Evolutionary conservation across 2,113 vertebrate species (phyloP).

Genomic region (Brienomyrus longianalis): DNA sequence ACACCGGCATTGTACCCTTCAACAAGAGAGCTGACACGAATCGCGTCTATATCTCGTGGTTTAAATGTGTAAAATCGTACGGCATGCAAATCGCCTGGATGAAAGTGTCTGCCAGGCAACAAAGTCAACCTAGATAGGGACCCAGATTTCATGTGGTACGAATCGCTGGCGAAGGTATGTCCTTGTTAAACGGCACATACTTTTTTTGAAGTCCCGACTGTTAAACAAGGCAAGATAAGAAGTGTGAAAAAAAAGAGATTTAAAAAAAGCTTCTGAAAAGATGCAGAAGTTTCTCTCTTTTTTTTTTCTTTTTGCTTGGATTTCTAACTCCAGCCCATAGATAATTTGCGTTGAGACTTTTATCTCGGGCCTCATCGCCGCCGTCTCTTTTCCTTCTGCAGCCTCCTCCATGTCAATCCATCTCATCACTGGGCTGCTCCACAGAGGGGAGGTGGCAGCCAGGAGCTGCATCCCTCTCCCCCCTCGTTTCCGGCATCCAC

Average conservation of each 20-base stretch:
- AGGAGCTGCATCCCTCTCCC: neutral
- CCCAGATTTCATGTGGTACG: neutral
- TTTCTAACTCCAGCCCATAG: constrained; percentile 1
- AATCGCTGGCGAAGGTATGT: neutral
- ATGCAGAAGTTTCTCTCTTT: neutral
- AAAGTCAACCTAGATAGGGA: constrained; percentile 8
- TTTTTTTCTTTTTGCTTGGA: neutral
- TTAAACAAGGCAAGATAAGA: constrained; percentile 11
- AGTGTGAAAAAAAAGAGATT: neutral
- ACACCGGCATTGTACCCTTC: neutral
- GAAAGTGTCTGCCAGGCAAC: neutral
- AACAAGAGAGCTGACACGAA: neutral
- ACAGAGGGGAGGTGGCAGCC: neutral
- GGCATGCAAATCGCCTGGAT: neutral
- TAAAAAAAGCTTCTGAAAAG: constrained; percentile 1
- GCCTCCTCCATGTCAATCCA: neutral
- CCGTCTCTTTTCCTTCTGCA: neutral
- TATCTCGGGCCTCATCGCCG: neutral
- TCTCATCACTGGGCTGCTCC: neutral
- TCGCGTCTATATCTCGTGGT: neutral
- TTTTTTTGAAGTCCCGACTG: constrained; percentile 14
- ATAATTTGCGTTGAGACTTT: constrained; percentile 13
- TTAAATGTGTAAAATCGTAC: constrained; percentile 8
- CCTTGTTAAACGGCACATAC: constrained; percentile 7
- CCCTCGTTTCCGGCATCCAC: neutral